Conservation (phyloP, 2,888 invertebrate species). For the Coleophora deauratella region DNA sequence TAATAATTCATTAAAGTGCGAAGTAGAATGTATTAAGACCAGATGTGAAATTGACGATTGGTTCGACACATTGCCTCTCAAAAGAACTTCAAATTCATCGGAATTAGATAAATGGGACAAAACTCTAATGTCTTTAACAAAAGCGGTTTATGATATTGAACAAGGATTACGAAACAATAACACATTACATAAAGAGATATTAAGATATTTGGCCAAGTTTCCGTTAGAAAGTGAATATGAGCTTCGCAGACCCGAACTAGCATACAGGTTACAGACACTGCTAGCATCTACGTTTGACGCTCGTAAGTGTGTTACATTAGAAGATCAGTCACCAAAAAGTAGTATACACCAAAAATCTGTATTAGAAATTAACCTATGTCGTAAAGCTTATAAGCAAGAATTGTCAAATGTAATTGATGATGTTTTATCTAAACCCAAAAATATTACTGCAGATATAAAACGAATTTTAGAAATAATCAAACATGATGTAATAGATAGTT, state of each 20-base stretch:
- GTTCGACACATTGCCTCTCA: slow-evolving; percentile 39
- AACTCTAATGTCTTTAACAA: slow-evolving; percentile 35
- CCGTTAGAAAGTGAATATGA: slow-evolving; percentile 27
- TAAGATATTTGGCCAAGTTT: slow-evolving; percentile 38
- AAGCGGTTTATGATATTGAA: slow-evolving; percentile 41
- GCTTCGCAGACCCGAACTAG: slow-evolving; percentile 22
- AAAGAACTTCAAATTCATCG: slow-evolving; percentile 17
- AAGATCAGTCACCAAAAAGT: not conserved
- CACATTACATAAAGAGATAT: slow-evolving; percentile 36
- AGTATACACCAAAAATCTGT: no score
- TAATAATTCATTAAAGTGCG: slow-evolving; percentile 28
- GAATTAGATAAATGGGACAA: slow-evolving; percentile 36
- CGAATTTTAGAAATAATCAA: slow-evolving; percentile 22
- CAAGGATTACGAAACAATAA: slow-evolving; percentile 21
- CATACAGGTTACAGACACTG: slow-evolving; percentile 24
- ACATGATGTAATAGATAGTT: slow-evolving; percentile 40
- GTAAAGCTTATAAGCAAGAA: slow-evolving; percentile 34
- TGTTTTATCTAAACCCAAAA: slow-evolving; percentile 25
- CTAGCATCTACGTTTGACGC: slow-evolving; percentile 29
- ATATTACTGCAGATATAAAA: slow-evolving; percentile 17
- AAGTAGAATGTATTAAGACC: slow-evolving; percentile 47
- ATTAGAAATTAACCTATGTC: slow-evolving; percentile 2
- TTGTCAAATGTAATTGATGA: slow-evolving; percentile 28
- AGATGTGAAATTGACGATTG: slow-evolving; percentile 43
- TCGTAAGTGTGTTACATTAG: slow-evolving; percentile 29